These are phyloP conservation scores for Andricus quercusramuli DNA, from an alignment of 2,888 invertebrate genomes.

Conservation along the genomic window DNA sequence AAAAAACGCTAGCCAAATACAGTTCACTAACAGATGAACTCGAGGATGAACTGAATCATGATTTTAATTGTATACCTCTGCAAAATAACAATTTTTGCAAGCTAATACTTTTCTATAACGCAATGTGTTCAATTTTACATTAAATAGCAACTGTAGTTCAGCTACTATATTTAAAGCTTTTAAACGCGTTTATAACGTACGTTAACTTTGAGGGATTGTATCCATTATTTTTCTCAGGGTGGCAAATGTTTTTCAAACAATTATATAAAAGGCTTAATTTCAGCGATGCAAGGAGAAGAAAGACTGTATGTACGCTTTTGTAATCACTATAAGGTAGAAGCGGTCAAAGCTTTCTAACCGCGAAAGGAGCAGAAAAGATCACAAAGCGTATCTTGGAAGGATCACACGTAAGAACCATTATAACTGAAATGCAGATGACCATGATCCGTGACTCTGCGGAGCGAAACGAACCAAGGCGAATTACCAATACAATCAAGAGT, in stretches of 20 bases:
- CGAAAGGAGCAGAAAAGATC: constrained; percentile 1
- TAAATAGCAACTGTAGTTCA: too few species aligned
- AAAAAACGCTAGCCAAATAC: too few species aligned
- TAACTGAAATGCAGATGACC: not conserved
- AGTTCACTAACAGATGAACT: too few species aligned
- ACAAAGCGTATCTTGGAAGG: constrained; percentile 1
- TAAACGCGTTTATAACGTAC: too few species aligned
- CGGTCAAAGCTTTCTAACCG: constrained; percentile 17
- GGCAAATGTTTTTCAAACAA: not conserved
- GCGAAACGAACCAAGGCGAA: constrained; percentile 3
- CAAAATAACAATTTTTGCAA: too few species aligned
- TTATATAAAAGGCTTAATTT: not conserved
- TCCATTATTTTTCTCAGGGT: too few species aligned
- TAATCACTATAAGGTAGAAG: not conserved
- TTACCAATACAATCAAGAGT: not conserved
- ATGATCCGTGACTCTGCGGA: constrained; percentile 19
- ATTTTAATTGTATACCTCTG: too few species aligned
- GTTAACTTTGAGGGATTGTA: too few species aligned
- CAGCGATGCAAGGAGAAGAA: not conserved
- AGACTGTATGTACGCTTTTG: not conserved
- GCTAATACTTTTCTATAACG: too few species aligned
- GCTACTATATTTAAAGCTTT: too few species aligned
- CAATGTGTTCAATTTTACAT: too few species aligned
- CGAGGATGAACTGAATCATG: too few species aligned
- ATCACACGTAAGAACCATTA: constrained; percentile 1